Conservation (phyloP, 2,888 invertebrate species). For the Hypsopygia costalis region DNA sequence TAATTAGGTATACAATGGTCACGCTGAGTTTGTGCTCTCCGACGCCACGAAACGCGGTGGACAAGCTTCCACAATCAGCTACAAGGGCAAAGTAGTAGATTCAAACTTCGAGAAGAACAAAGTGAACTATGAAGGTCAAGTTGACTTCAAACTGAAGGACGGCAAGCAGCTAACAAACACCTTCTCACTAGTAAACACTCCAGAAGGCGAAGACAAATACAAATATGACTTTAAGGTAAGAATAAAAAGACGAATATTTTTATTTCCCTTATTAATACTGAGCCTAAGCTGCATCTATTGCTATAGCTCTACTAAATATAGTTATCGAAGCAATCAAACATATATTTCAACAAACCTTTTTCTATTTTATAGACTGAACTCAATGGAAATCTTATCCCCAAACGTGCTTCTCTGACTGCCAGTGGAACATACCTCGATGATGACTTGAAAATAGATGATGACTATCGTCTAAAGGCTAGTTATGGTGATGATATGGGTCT, state of each 20-base stretch:
- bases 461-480: constrained; percentile 57
- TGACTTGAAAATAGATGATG: constrained; percentile 43
- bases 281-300: too few species aligned
- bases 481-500: constrained; percentile 63
- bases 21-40: constrained; percentile 41
- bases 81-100: constrained; percentile 51
- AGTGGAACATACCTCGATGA: constrained; percentile 36
- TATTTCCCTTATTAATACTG: too few species aligned
- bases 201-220: constrained; percentile 43
- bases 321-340: too few species aligned
- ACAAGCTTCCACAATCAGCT: constrained; percentile 48
- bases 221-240: constrained; percentile 58
- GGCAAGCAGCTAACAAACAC: constrained; percentile 52
- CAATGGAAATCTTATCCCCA: constrained; percentile 52
- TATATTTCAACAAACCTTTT: background rate
- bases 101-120: constrained; percentile 43
- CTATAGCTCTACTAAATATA: too few species aligned
- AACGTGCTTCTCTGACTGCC: constrained; percentile 40
- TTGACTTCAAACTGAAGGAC: constrained; percentile 53
- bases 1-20: constrained; percentile 47
- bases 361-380: constrained; percentile 41
- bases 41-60: constrained; percentile 60
- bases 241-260: background rate
- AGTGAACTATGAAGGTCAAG: constrained; percentile 53
- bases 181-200: constrained; percentile 45